phyloP scores from a whole-genome alignment of 2,888 invertebrate genomes.

The Lycocerus yunnanus region DNA sequence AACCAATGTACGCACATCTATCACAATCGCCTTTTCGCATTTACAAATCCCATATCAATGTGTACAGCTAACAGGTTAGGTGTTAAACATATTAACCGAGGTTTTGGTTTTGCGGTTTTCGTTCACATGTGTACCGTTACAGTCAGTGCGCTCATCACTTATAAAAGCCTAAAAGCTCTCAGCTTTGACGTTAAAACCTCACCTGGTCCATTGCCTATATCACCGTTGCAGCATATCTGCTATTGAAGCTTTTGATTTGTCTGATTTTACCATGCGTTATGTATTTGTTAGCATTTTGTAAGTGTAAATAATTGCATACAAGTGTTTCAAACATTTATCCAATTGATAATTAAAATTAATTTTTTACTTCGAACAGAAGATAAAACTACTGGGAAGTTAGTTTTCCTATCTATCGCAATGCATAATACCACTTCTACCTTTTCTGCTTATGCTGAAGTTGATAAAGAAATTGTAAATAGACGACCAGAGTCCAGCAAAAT shows the following conservation, averaged over 20 bases:
- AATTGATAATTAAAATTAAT: background rate
- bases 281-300: slow-evolving; percentile 19
- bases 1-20: slow-evolving; percentile 51
- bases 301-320: slow-evolving; percentile 12
- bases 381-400: background rate
- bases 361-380: background rate
- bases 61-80: slow-evolving; percentile 50
- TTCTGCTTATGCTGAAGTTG: slow-evolving; percentile 40
- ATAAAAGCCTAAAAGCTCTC: slow-evolving; percentile 14
- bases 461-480: slow-evolving; percentile 45
- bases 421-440: slow-evolving; percentile 25
- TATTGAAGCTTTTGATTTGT: slow-evolving; percentile 50
- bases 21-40: slow-evolving; percentile 43
- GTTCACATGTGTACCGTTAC: slow-evolving; percentile 45
- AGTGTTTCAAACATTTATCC: background rate
- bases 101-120: slow-evolving; percentile 48
- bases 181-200: slow-evolving; percentile 3
- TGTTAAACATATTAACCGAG: slow-evolving; percentile 56
- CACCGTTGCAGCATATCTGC: slow-evolving; percentile 47
- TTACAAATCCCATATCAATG: slow-evolving; percentile 43
- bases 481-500: slow-evolving; percentile 43
- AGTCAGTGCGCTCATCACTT: slow-evolving; percentile 37
- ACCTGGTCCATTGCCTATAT: slow-evolving; percentile 41
- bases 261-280: slow-evolving; percentile 40
- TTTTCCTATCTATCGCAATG: background rate